A percentile compares a stretch with the other conserved stretches of the same genome.
Evolutionary conservation across 2,797 vertebrate genomes (phyloP).

Genomic region (Rhinella marina): DNA sequence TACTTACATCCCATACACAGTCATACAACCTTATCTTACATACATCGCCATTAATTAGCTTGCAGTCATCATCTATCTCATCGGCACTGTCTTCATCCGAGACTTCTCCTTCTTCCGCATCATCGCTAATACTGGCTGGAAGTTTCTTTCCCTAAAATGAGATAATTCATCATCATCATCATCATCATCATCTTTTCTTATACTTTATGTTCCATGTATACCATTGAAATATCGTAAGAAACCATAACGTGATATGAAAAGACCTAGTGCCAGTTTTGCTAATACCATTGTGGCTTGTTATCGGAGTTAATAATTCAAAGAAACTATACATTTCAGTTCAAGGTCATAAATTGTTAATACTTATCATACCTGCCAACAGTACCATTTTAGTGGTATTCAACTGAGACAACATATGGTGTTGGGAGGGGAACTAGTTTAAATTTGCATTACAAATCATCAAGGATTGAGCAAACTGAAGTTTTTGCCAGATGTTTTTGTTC

Average conservation of each 20-base stretch:
- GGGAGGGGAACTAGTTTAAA: too few relatives aligned
- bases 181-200: background rate
- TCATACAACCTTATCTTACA: conserved; percentile 65
- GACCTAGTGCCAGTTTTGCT: too few relatives aligned
- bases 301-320: background rate
- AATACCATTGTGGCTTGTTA: too few relatives aligned
- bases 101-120: conserved; percentile 95
- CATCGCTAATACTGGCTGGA: conserved; percentile 88
- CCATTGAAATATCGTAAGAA: too few relatives aligned
- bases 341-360: too few relatives aligned
- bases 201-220: background rate
- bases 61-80: conserved; percentile 97
- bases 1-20: background rate
- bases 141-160: conserved; percentile 91
- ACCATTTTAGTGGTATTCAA: background rate
- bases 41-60: conserved; percentile 95
- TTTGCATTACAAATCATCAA: too few relatives aligned
- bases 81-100: conserved; percentile 98
- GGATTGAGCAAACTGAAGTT: too few relatives aligned
- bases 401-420: too few relatives aligned
- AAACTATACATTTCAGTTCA: background rate
- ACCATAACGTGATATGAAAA: too few relatives aligned
- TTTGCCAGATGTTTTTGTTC: too few relatives aligned
- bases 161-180: conserved; percentile 26
- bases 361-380: too few relatives aligned